Evolutionary conservation across 2,888 invertebrate genomes (phyloP).

Genomic region (Leucophora obtusa): DNA sequence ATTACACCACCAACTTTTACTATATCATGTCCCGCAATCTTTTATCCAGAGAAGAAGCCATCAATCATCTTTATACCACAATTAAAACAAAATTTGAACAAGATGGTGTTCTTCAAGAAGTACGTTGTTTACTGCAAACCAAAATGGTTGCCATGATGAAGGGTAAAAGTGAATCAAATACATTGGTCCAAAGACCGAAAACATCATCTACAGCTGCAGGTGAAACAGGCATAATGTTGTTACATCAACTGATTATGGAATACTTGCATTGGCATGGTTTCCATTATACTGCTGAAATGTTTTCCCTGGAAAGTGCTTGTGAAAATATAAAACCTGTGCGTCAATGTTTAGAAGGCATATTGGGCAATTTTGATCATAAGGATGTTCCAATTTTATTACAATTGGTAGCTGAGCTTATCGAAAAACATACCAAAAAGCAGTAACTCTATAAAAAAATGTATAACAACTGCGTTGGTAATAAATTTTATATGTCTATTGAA

Average conservation of each 20-base stretch:
- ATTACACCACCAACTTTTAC: too few relatives aligned
- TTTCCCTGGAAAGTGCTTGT: constrained; percentile 73
- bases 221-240: constrained; percentile 66
- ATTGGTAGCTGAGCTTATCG: constrained; percentile 62
- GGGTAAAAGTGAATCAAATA: constrained; percentile 58
- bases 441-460: neutral
- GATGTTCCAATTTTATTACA: constrained; percentile 73
- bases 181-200: constrained; percentile 38
- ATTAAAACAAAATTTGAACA: constrained; percentile 69
- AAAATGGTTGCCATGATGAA: constrained; percentile 72
- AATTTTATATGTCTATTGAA: neutral
- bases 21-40: constrained; percentile 58
- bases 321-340: constrained; percentile 66
- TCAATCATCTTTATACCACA: constrained; percentile 67
- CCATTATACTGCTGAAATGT: constrained; percentile 75
- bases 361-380: constrained; percentile 66
- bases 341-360: constrained; percentile 66
- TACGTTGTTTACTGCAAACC: constrained; percentile 72
- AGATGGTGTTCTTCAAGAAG: constrained; percentile 69
- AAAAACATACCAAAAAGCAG: neutral
- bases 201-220: constrained; percentile 36
- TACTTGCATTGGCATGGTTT: constrained; percentile 76
- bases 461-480: neutral
- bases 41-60: constrained; percentile 65
- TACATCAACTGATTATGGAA: constrained; percentile 76